Percentiles rank a stretch among this genome's conserved stretches.
Conservation (phyloP, 2,797 vertebrate species). For the Clamator glandarius region DNA sequence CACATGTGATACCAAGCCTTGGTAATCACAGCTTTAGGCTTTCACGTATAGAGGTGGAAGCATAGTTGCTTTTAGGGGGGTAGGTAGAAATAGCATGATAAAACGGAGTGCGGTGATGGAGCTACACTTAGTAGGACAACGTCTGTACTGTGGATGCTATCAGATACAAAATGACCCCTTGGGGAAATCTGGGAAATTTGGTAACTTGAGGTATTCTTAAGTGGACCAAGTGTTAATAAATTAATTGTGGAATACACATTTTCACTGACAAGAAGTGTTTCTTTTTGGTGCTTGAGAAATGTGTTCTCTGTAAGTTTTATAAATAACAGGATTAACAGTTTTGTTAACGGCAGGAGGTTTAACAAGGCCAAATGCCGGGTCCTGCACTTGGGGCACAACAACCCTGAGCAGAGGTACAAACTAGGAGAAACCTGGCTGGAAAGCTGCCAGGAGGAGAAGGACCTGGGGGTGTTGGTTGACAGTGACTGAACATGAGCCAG, state of each 20-base stretch:
- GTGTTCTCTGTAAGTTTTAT: not conserved
- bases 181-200: not conserved
- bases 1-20: not conserved
- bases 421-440: too few relatives aligned
- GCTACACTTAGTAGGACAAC: not conserved
- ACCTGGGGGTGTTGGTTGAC: too few relatives aligned
- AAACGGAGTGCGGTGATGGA: not conserved
- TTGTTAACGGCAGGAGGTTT: too few relatives aligned
- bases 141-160: not conserved
- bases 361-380: too few relatives aligned
- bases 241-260: not conserved
- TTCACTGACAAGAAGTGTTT: not conserved
- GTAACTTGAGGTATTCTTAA: not conserved
- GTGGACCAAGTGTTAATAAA: not conserved
- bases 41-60: rapidly evolving
- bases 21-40: not conserved
- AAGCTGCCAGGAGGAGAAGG: too few relatives aligned
- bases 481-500: too few relatives aligned
- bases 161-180: not conserved
- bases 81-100: not conserved
- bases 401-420: too few relatives aligned
- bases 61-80: not conserved
- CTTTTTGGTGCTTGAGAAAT: not conserved
- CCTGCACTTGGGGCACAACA: too few relatives aligned
- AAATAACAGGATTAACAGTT: not conserved